Base-by-base conservation (phyloP, 2,797 vertebrate genomes). In the Betta splendens region DNA sequence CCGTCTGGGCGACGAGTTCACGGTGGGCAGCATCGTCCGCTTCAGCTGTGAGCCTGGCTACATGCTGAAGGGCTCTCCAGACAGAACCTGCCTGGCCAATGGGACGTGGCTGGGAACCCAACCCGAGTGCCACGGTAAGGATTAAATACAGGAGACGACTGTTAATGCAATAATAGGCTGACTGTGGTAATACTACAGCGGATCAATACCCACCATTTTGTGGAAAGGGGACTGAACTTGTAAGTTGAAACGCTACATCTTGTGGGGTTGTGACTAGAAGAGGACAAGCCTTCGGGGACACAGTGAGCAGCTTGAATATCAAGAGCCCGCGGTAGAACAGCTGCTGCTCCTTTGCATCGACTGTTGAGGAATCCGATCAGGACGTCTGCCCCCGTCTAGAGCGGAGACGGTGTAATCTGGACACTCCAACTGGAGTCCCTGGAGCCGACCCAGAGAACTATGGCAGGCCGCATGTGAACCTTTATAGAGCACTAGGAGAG, bases 41-140 rank as follows among this genome's bases (percentile, higher is more conserved):
- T 99, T 98, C 76, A 98, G 96, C 88, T 99, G 98, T 9, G 97
- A 99, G 79, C 94, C 95, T 0, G 98, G 98, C 5, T 96, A 98
- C 26, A 0, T 4, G 0, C 92, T 99, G 21, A 88, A 89, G 21
- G 98, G 97, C 0, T 96, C 97, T 0, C 92, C 94, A 0, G 95
- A 98, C 75, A 90, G 98, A 48, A 86, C 59, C 2, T 99, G 98
- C 66, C 91, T 93, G 1, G 11, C 90, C 67, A 95, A 96, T 2
- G 85, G 95, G 54, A 92, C 92, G 2, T 99, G 98, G 98, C 81
- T 92, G 0, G 97, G 97, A 47, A 85, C 80, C 0, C 98, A 99
- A 81, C 94, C 98, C 0, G 98, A 99, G 47, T 99, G 98, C 18
- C 94, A 96, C 73, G 97, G 97, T 99, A 90, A 77, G 46, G 5